phyloP scores from a whole-genome alignment of 2,113 vertebrate species.

The Larimichthys polyactis region DNA sequence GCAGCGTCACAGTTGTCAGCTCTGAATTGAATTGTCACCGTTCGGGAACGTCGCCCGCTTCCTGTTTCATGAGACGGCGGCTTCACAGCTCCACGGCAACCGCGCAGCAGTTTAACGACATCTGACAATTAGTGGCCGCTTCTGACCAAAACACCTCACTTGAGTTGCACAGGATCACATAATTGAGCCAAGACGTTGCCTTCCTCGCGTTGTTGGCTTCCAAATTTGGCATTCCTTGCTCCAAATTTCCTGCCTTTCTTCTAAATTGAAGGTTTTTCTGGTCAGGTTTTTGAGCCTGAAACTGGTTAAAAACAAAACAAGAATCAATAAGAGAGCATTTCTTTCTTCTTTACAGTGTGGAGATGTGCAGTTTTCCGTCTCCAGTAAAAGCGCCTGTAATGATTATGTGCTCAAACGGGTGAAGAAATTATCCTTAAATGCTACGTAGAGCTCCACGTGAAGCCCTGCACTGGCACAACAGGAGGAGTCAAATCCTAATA shows the following conservation, averaged over 20 bases:
- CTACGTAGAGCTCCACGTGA: conserved; percentile 28
- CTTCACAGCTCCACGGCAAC: conserved; percentile 47
- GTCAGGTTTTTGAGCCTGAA: conserved; percentile 2
- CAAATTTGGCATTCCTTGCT: conserved; percentile 24
- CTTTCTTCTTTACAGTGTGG: neutral
- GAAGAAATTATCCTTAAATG: conserved; percentile 43
- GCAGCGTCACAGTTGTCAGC: conserved; percentile 50
- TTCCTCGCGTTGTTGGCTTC: conserved; percentile 7
- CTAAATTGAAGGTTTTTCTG: conserved; percentile 28
- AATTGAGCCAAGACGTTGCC: conserved; percentile 41
- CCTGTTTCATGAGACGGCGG: conserved; percentile 40
- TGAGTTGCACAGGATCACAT: conserved; percentile 40
- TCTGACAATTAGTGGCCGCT: conserved; percentile 58
- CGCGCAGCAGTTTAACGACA: conserved; percentile 22
- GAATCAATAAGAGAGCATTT: conserved; percentile 27
- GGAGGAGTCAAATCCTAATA: conserved; percentile 63
- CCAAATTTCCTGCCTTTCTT: conserved; percentile 30
- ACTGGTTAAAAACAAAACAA: conserved; percentile 12
- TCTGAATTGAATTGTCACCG: conserved; percentile 57
- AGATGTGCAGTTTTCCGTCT: conserved; percentile 30
- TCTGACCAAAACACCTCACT: conserved; percentile 56
- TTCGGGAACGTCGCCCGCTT: conserved; percentile 43
- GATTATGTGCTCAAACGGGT: conserved; percentile 36
- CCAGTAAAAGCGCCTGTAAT: conserved; percentile 12
- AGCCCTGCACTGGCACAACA: conserved; percentile 15